Conservation (phyloP, 2,113 vertebrate genomes). For the Dasypus novemcinctus region DNA sequence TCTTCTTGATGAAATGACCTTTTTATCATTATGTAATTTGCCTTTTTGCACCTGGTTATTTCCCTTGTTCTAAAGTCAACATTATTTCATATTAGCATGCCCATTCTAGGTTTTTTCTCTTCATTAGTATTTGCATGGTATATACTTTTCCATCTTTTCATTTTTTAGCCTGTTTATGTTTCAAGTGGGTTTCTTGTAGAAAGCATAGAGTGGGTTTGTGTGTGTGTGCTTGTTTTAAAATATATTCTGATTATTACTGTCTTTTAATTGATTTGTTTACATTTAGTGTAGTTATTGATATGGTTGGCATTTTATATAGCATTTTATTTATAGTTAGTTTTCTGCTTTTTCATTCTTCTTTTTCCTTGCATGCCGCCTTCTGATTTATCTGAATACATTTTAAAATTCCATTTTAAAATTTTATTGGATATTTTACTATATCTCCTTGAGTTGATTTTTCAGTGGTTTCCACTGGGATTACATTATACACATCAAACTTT, state of each 20-base stretch:
- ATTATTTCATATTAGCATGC: background rate
- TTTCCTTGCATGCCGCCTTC: background rate
- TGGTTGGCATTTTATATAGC: background rate
- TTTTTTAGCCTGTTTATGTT: background rate
- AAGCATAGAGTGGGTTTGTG: background rate
- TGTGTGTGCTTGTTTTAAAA: background rate
- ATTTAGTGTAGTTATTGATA: background rate
- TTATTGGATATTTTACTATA: background rate
- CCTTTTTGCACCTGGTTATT: background rate
- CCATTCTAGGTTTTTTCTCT: background rate
- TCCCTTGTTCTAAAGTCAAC: background rate
- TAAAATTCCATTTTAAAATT: background rate
- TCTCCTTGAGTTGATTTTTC: background rate
- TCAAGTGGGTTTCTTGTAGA: background rate
- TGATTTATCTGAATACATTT: background rate
- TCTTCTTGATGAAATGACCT: background rate
- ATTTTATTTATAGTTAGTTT: background rate
- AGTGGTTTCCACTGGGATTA: background rate
- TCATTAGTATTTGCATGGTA: background rate
- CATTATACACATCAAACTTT: background rate
- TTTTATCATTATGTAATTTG: background rate
- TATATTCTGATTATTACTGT: background rate
- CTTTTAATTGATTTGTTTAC: background rate
- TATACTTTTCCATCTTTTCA: background rate
- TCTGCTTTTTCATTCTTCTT: background rate